These are phyloP conservation scores for Drosophila obscura DNA, from an alignment of 1,140 invertebrate species.

Conservation along the genomic window DNA sequence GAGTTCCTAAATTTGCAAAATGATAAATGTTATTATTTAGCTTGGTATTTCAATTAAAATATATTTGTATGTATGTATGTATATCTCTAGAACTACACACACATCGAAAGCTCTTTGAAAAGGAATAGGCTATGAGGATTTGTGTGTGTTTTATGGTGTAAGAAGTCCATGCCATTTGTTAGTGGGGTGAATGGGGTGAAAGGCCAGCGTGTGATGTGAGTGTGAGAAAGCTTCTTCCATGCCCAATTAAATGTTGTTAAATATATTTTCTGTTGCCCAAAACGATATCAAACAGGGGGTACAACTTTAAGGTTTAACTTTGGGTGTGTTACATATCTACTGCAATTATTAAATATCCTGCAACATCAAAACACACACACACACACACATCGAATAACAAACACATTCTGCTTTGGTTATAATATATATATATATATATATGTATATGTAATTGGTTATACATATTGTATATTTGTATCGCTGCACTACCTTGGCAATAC, in stretches of 20 bases:
- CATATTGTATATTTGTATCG: constrained; percentile 7
- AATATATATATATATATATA: neutral
- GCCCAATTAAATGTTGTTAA: constrained; percentile 35
- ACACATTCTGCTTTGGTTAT: constrained; percentile 25
- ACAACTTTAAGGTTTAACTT: constrained; percentile 1
- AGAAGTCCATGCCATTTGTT: constrained; percentile 47
- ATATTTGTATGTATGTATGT: neutral
- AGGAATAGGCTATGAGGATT: neutral
- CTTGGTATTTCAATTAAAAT: neutral
- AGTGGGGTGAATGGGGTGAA: constrained; percentile 13
- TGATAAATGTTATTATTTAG: no score
- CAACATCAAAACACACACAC: constrained; percentile 36
- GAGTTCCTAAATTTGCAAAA: constrained; percentile 44
- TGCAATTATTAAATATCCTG: constrained; percentile 11
- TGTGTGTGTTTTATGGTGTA: constrained; percentile 3
- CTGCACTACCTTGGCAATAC: constrained; percentile 87
- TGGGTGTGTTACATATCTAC: constrained; percentile 28
- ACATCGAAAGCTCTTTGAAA: constrained; percentile 57
- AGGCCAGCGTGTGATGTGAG: constrained; percentile 51
- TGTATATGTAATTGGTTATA: constrained; percentile 18
- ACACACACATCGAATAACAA: constrained; percentile 49
- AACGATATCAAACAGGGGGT: constrained; percentile 8
- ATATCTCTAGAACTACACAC: constrained; percentile 34
- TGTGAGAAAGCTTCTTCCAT: constrained; percentile 50
- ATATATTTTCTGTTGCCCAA: constrained; percentile 10